Evolutionary conservation across 2,797 vertebrate species (phyloP).

Genomic region (Crocidura indochinensis): DNA sequence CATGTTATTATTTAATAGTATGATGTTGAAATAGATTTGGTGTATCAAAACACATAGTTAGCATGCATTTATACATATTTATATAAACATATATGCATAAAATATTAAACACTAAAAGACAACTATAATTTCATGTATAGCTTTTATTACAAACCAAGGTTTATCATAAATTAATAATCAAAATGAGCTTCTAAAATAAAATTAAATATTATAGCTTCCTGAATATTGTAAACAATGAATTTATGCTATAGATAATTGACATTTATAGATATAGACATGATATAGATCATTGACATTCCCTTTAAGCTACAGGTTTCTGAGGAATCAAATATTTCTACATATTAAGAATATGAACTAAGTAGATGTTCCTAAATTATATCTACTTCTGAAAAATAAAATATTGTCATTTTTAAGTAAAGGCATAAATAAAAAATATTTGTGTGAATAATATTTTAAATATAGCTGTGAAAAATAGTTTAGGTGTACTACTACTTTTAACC

Average conservation of each 20-base stretch:
- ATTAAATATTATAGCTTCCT: constrained; percentile 49
- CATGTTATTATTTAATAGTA: constrained; percentile 62
- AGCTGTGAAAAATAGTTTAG: constrained; percentile 41
- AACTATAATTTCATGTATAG: neutral
- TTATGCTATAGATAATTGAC: neutral
- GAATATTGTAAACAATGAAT: constrained; percentile 49
- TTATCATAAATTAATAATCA: constrained; percentile 55
- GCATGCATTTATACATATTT: constrained; percentile 2
- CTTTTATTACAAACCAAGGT: neutral
- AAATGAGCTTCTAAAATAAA: constrained; percentile 51
- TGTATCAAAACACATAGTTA: constrained; percentile 46
- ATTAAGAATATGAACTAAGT: constrained; percentile 55
- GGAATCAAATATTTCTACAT: constrained; percentile 68
- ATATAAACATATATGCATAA: constrained; percentile 7
- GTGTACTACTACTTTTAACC: constrained; percentile 9
- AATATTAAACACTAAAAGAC: constrained; percentile 16
- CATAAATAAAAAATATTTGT: constrained; percentile 55
- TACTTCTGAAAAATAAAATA: constrained; percentile 68
- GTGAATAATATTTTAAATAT: constrained; percentile 66
- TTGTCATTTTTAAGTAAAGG: constrained; percentile 74
- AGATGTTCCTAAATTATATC: constrained; percentile 57
- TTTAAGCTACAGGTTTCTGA: constrained; percentile 59
- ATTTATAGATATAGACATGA: too few relatives aligned
- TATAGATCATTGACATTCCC: constrained; percentile 64
- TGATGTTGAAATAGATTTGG: constrained; percentile 50